Evolutionary conservation across 2,797 vertebrate genomes (phyloP).

Genomic region (Pelodytes ibericus): DNA sequence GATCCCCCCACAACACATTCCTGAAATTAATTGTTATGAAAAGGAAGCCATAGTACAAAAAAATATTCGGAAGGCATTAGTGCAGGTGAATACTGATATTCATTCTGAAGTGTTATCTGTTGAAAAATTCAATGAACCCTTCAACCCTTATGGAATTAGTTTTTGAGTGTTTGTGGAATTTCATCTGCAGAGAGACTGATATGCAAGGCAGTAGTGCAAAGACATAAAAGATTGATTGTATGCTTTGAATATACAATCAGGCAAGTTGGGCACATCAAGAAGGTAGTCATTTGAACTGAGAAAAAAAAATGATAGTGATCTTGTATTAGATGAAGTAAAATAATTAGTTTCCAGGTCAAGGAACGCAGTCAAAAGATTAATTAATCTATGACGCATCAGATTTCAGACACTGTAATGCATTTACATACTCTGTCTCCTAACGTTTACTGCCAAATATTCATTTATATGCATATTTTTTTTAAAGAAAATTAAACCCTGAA

Average conservation of each 20-base stretch:
- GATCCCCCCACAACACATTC: slow-evolving; percentile 1
- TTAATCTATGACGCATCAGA: slow-evolving; percentile 50
- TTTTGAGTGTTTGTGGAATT: slow-evolving; percentile 63
- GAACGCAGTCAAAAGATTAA: slow-evolving; percentile 58
- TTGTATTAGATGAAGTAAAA: slow-evolving; percentile 56
- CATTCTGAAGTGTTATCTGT: slow-evolving; percentile 56
- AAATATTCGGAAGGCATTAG: slow-evolving; percentile 46
- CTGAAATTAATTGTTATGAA: slow-evolving; percentile 47
- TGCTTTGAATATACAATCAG: slow-evolving; percentile 62
- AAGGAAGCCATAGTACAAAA: slow-evolving; percentile 31
- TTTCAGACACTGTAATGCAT: slow-evolving; percentile 43
- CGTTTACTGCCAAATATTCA: slow-evolving; percentile 35
- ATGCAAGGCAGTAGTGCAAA: slow-evolving; percentile 52
- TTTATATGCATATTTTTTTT: slow-evolving; percentile 41
- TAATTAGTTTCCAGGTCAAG: slow-evolving; percentile 51
- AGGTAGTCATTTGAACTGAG: slow-evolving; percentile 57
- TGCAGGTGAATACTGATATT: slow-evolving; percentile 59
- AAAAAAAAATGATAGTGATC: slow-evolving; percentile 56
- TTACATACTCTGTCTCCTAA: slow-evolving; percentile 26
- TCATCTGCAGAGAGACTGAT: slow-evolving; percentile 58
- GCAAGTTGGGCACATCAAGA: slow-evolving; percentile 56
- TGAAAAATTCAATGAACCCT: slow-evolving; percentile 60
- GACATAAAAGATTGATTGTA: slow-evolving; percentile 60
- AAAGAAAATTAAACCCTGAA: slow-evolving; percentile 41
- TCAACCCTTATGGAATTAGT: slow-evolving; percentile 65